A percentile compares a stretch with the other conserved stretches of the same genome.
Conservation (phyloP, 2,797 vertebrate genomes). For the Rhinichthys osculus region DNA sequence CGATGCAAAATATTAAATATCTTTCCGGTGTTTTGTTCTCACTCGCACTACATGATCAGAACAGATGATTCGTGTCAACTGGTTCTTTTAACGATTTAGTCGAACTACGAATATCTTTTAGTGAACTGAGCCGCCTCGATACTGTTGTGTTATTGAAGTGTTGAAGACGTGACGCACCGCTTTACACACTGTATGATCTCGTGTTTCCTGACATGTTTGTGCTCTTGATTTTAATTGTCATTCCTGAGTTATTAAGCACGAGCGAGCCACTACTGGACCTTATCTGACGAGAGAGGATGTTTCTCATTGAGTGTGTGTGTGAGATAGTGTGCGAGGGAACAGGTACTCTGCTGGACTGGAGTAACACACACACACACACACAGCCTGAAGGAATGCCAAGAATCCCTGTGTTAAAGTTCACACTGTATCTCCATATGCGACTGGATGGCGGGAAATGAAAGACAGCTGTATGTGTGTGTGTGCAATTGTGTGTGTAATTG, state of each 20-base stretch:
- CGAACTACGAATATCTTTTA: too few species aligned
- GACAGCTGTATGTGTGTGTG: constrained; percentile 13
- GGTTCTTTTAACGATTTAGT: neutral
- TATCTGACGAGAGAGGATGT: constrained; percentile 51
- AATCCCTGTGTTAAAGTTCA: constrained; percentile 78
- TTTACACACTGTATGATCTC: neutral
- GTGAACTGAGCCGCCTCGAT: too few species aligned
- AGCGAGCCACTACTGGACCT: constrained; percentile 68
- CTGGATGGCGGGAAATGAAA: constrained; percentile 70
- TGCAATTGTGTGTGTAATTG: neutral
- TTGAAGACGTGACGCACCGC: neutral
- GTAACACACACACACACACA: neutral
- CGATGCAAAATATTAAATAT: neutral
- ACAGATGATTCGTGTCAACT: neutral
- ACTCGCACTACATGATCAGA: neutral
- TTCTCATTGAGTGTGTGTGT: neutral
- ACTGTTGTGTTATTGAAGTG: neutral
- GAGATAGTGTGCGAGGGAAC: neutral
- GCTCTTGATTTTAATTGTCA: constrained; percentile 68
- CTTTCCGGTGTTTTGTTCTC: neutral
- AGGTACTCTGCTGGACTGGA: neutral
- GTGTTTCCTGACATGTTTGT: constrained; percentile 48
- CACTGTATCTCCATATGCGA: constrained; percentile 72
- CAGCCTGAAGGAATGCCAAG: constrained; percentile 76
- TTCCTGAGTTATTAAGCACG: constrained; percentile 67